Evolutionary conservation across 2,797 vertebrate genomes (phyloP).

Genomic region (Tympanoctomys barrerae): DNA sequence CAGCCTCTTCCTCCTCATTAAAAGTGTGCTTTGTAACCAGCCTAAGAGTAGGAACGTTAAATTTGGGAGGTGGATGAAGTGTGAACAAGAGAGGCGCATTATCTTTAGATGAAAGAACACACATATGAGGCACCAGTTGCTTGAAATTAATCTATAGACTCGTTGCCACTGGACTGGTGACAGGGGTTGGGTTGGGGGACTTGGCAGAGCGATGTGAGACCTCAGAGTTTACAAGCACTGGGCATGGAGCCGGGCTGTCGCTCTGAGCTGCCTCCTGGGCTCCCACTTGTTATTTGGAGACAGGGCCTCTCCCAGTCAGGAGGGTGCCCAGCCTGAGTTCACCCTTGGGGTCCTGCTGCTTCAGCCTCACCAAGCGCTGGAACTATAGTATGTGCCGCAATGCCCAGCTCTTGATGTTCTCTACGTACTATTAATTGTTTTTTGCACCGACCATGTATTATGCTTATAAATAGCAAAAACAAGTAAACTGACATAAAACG

Average conservation of each 20-base stretch:
- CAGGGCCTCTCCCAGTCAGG: neutral
- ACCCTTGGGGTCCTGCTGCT: neutral
- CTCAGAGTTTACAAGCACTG: neutral
- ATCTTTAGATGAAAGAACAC: neutral
- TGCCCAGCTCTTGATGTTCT: neutral
- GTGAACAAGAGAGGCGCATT: neutral
- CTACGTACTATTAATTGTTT: neutral
- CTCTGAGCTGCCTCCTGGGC: neutral
- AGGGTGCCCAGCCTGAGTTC: neutral
- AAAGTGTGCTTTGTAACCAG: neutral
- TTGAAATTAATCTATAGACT: conserved; percentile 2
- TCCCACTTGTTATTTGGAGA: neutral
- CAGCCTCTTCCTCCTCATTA: neutral
- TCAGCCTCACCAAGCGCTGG: neutral
- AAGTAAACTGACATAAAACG: neutral
- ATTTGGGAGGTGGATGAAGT: neutral
- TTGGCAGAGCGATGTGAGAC: neutral
- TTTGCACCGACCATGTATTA: neutral
- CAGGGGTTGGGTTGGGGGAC: neutral
- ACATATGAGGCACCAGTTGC: neutral
- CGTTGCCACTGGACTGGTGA: neutral
- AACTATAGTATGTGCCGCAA: neutral
- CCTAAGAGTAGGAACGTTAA: neutral
- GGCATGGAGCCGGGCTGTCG: neutral
- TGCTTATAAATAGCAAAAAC: conserved; percentile 27